These are phyloP conservation scores for Pristionchus exspectatus DNA, from an alignment of 2,888 invertebrate species.

Conservation along the genomic window DNA sequence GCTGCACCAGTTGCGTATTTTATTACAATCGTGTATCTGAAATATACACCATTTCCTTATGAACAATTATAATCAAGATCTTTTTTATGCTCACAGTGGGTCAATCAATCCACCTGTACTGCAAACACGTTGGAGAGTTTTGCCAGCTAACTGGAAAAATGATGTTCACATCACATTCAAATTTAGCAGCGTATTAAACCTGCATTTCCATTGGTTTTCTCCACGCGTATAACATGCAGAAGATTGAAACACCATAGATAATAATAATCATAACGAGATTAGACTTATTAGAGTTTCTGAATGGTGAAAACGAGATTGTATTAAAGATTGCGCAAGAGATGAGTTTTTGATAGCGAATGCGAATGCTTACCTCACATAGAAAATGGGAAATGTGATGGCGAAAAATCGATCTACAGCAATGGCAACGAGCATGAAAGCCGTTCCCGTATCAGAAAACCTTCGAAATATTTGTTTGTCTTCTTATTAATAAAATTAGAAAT, in stretches of 20 bases:
- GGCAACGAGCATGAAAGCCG: constrained; percentile 22
- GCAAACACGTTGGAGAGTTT: neutral
- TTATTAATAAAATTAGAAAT: no score
- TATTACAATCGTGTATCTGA: neutral
- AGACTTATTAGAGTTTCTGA: neutral
- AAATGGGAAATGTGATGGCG: neutral
- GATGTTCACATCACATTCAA: neutral
- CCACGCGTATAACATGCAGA: constrained; percentile 33
- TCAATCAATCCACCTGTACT: constrained; percentile 21
- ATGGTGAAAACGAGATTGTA: neutral
- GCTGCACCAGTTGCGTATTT: constrained; percentile 8
- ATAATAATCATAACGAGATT: neutral
- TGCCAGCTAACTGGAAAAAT: constrained; percentile 21
- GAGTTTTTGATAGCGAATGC: neutral
- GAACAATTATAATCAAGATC: neutral
- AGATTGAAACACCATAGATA: constrained; percentile 11
- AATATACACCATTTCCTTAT: neutral
- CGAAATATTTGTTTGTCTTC: neutral
- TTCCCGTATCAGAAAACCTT: constrained; percentile 16
- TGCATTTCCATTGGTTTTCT: constrained; percentile 13
- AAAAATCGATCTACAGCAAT: constrained; percentile 3
- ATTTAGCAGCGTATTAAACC: neutral
- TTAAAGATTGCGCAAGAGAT: no score
- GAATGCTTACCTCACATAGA: neutral
- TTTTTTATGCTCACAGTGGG: neutral